These are phyloP conservation scores for Champsocephalus gunnari DNA, from an alignment of 2,797 vertebrate species.

Conservation along the genomic window DNA sequence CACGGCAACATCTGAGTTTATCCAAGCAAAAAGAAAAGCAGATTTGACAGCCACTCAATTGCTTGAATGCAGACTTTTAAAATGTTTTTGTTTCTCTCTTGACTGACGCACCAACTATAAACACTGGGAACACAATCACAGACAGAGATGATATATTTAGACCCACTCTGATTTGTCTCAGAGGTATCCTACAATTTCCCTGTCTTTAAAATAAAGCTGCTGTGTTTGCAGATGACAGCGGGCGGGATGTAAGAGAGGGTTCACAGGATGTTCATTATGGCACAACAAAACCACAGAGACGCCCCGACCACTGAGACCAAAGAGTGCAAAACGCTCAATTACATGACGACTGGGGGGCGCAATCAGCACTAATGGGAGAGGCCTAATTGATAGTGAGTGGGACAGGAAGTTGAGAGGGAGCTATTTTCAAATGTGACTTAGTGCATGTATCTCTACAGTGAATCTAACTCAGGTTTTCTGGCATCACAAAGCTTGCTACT, in stretches of 20 bases:
- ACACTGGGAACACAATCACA: not conserved
- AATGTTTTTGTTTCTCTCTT: not conserved
- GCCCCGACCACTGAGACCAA: conserved; percentile 13
- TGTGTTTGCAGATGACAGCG: conserved; percentile 9
- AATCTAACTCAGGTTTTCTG: not conserved
- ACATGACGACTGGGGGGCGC: conserved; percentile 19
- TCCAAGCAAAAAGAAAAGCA: conserved; percentile 4
- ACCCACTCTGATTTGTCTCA: conserved; percentile 30
- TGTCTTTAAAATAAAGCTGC: not conserved
- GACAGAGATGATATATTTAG: not conserved
- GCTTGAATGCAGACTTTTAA: conserved; percentile 15
- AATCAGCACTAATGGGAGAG: conserved; percentile 37
- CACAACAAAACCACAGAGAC: conserved; percentile 30
- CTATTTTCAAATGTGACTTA: not conserved
- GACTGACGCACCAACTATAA: conserved; percentile 6
- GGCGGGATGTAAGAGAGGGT: conserved; percentile 3
- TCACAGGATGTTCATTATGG: conserved; percentile 33
- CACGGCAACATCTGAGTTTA: conserved; percentile 23
- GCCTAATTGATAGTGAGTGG: conserved; percentile 30
- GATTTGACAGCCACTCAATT: conserved; percentile 22
- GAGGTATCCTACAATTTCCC: conserved; percentile 23
- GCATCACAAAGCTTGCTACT: not conserved
- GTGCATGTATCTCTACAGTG: not conserved
- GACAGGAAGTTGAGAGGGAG: not conserved
- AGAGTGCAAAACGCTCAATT: conserved; percentile 43